These are phyloP conservation scores for Vultur gryphus DNA, from an alignment of 2,797 vertebrate species.

Conservation along the genomic window DNA sequence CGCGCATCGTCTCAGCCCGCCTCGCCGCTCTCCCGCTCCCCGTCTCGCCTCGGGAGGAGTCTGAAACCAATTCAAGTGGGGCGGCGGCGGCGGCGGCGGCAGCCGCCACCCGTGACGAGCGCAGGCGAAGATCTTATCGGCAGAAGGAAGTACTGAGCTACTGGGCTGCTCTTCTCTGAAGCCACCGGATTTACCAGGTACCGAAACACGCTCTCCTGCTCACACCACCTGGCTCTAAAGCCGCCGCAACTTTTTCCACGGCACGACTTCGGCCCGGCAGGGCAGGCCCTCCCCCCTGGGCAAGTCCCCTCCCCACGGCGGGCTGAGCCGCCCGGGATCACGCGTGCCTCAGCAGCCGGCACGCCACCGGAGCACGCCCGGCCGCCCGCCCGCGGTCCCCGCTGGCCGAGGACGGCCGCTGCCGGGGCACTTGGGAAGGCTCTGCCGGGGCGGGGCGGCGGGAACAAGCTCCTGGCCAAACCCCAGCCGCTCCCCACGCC, in stretches of 20 bases:
- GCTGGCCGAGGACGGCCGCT: neutral
- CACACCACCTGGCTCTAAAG: neutral
- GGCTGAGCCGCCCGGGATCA: neutral
- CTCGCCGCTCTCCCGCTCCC: neutral
- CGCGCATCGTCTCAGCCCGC: neutral
- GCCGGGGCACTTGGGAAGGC: neutral
- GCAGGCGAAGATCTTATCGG: slow-evolving; percentile 45
- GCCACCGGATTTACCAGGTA: slow-evolving; percentile 1
- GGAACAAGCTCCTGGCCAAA: neutral
- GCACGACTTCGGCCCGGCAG: neutral
- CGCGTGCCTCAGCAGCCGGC: neutral
- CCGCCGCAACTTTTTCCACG: neutral
- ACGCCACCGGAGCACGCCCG: too few species aligned
- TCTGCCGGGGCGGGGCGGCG: neutral
- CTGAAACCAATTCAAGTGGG: neutral
- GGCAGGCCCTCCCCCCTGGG: too few species aligned
- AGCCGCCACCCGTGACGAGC: slow-evolving; percentile 8
- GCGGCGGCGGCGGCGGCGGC: neutral
- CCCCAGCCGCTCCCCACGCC: neutral
- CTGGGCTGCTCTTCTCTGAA: slow-evolving; percentile 25
- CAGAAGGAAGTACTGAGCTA: slow-evolving; percentile 29
- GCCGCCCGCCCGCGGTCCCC: too few species aligned
- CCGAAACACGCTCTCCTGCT: neutral
- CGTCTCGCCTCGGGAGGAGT: neutral
- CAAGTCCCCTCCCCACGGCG: too few species aligned